Conservation (phyloP, 2,888 invertebrate species). For the Acrobasis repandana region DNA sequence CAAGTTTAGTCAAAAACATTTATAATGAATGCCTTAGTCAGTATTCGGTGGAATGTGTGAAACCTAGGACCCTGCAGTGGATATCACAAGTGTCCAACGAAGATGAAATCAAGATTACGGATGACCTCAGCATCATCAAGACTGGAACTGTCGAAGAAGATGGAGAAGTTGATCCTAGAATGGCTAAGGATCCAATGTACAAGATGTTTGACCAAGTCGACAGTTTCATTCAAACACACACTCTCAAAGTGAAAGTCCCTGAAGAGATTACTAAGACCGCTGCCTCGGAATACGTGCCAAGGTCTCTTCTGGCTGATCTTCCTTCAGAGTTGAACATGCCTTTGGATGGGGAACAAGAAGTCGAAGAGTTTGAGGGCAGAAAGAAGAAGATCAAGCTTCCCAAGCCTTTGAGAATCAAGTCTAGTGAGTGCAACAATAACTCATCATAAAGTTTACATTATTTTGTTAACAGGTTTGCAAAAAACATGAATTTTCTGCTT, state of each 20-base stretch:
- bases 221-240: slow-evolving; percentile 88
- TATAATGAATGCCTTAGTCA: slow-evolving; percentile 87
- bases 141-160: slow-evolving; percentile 77
- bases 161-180: slow-evolving; percentile 67
- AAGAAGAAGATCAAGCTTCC: slow-evolving; percentile 80
- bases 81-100: slow-evolving; percentile 85
- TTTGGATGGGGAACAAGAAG: slow-evolving; percentile 82
- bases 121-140: slow-evolving; percentile 88
- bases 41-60: slow-evolving; percentile 88
- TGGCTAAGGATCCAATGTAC: slow-evolving; percentile 79
- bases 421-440: slow-evolving; percentile 56
- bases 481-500: slow-evolving; percentile 22
- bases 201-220: slow-evolving; percentile 89
- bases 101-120: slow-evolving; percentile 88
- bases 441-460: slow-evolving; percentile 20
- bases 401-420: slow-evolving; percentile 78
- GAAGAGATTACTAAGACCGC: slow-evolving; percentile 83
- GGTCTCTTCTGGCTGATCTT: slow-evolving; percentile 84
- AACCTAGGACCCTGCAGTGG: slow-evolving; percentile 90
- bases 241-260: slow-evolving; percentile 89
- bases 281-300: slow-evolving; percentile 84
- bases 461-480: slow-evolving; percentile 11
- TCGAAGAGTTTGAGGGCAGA: slow-evolving; percentile 72
- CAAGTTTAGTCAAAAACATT: slow-evolving; percentile 85
- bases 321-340: slow-evolving; percentile 88